These are phyloP conservation scores for Myotis myotis DNA, from an alignment of 2,797 vertebrate species.

Conservation along the genomic window DNA sequence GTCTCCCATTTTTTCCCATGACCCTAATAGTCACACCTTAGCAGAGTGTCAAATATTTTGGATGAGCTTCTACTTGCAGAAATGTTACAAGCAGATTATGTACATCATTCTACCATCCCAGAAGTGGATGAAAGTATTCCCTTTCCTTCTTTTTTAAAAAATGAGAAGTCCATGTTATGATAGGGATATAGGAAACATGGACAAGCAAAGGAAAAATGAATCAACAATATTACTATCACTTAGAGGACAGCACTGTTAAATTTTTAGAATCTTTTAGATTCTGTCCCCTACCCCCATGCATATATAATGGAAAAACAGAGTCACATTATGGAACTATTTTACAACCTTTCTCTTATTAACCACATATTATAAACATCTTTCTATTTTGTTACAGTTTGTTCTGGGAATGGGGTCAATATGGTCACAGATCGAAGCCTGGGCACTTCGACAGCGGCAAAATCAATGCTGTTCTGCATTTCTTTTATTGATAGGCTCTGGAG, in stretches of 20 bases:
- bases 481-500: slow-evolving; percentile 49
- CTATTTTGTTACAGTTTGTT: slow-evolving; percentile 62
- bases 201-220: background rate
- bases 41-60: background rate
- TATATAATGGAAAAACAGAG: background rate
- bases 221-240: background rate
- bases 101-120: background rate
- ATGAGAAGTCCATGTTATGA: background rate
- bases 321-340: background rate
- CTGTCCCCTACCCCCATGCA: background rate
- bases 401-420: slow-evolving; percentile 55
- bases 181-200: background rate
- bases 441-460: slow-evolving; percentile 45
- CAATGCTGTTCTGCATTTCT: slow-evolving; percentile 62
- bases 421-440: slow-evolving; percentile 48
- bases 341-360: background rate
- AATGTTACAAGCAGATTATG: background rate
- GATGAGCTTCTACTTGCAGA: background rate
- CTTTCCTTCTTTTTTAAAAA: background rate
- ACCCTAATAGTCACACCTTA: background rate
- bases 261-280: background rate
- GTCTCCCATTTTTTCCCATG: background rate
- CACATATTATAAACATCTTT: slow-evolving; percentile 2
- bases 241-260: background rate
- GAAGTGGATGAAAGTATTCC: background rate